Percentiles rank a stretch among this genome's conserved stretches.
Evolutionary conservation across 2,113 vertebrate genomes (phyloP).

Genomic region (Ophiodon elongatus): DNA sequence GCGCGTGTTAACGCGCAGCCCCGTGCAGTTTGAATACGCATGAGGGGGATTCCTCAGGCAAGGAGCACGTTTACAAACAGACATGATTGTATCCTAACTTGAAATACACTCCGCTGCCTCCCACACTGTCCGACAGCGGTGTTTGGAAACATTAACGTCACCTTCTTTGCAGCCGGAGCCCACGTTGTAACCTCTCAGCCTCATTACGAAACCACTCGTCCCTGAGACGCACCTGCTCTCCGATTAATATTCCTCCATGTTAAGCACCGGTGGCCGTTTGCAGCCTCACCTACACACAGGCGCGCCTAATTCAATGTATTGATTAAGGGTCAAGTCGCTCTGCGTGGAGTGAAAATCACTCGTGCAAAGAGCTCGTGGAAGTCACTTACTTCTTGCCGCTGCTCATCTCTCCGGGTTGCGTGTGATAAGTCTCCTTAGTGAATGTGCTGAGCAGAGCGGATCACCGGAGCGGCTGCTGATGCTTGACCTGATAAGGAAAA

Average conservation of each 20-base stretch:
- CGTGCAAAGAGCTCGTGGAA: neutral
- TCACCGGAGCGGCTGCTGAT: slow-evolving; percentile 54
- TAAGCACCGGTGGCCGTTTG: neutral
- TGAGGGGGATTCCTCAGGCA: neutral
- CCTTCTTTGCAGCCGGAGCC: neutral
- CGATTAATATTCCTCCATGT: neutral
- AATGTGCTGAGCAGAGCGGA: slow-evolving; percentile 44
- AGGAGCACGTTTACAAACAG: neutral
- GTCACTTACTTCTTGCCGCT: slow-evolving; percentile 79
- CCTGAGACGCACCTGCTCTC: neutral
- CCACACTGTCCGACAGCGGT: neutral
- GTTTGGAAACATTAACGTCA: neutral
- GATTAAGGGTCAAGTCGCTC: neutral
- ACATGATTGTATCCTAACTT: rapidly evolving
- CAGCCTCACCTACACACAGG: rapidly evolving
- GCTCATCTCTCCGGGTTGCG: slow-evolving; percentile 72
- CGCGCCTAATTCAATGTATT: rapidly evolving
- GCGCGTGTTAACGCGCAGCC: neutral
- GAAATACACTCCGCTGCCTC: neutral
- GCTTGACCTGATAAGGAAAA: slow-evolving; percentile 62
- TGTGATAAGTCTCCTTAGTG: slow-evolving; percentile 18
- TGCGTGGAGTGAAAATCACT: neutral
- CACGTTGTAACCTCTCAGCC: neutral
- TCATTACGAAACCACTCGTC: neutral
- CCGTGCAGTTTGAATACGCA: neutral